Percentiles rank a stretch among this genome's conserved stretches.
phyloP scores from a whole-genome alignment of 2,797 vertebrate species.

The Hippopotamyrus pictus region DNA sequence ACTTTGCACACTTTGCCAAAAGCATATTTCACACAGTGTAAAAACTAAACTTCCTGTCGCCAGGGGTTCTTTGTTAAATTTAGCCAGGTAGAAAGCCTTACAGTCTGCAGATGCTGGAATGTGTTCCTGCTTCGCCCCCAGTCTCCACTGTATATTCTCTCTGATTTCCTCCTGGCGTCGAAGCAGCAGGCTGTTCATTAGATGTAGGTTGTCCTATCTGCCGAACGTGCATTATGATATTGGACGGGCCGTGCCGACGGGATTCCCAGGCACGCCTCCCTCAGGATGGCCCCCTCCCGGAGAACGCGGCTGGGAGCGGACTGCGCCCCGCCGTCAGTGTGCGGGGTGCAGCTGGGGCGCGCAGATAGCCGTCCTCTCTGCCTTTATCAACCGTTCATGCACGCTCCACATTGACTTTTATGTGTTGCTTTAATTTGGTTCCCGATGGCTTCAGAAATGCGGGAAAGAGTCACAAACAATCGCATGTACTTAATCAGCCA shows the following conservation, averaged over 20 bases:
- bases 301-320: not conserved
- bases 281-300: not conserved
- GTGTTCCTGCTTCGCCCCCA: not conserved
- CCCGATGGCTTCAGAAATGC: not conserved
- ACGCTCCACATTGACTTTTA: not conserved
- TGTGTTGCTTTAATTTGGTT: not conserved
- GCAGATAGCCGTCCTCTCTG: not conserved
- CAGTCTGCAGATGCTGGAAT: not conserved
- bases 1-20: not conserved
- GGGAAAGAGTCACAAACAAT: slow-evolving; percentile 3
- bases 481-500: not conserved
- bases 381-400: not conserved
- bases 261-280: not conserved
- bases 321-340: not conserved
- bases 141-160: not conserved
- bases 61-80: not conserved
- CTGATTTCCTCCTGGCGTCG: not conserved
- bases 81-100: not conserved
- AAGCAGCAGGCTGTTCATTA: not conserved
- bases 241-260: not conserved
- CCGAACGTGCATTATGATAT: not conserved
- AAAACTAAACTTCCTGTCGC: not conserved
- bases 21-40: not conserved
- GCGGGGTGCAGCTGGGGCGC: not conserved
- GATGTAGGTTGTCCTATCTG: not conserved